Conservation (phyloP, 2,113 vertebrate species). For the Bubalus kerabau region DNA sequence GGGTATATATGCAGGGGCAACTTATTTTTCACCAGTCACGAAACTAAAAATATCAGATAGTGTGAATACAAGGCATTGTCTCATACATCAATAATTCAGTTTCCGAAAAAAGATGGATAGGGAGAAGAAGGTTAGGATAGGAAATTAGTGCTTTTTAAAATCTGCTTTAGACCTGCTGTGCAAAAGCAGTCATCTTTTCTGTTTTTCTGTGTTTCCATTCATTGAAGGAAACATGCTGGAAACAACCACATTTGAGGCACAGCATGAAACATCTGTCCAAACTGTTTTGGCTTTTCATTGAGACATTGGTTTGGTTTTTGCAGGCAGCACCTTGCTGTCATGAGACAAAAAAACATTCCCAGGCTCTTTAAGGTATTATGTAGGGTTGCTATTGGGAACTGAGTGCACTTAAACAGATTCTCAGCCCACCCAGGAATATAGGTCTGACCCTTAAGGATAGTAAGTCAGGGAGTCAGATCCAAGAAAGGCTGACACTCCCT, state of each 20-base stretch:
- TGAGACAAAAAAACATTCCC: background rate
- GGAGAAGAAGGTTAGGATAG: background rate
- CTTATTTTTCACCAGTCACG: constrained; percentile 2
- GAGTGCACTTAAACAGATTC: constrained; percentile 34
- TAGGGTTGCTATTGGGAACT: constrained; percentile 14
- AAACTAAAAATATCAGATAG: constrained; percentile 11
- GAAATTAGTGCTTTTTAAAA: background rate
- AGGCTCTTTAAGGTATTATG: background rate
- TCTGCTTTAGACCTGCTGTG: background rate
- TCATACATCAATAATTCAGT: background rate
- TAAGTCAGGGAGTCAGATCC: constrained; percentile 73
- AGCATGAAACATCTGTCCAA: constrained; percentile 34
- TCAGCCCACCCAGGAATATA: constrained; percentile 78
- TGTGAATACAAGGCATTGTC: background rate
- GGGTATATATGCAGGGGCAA: background rate
- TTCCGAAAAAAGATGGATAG: background rate
- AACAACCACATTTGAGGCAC: background rate
- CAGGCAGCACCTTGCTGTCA: constrained; percentile 38
- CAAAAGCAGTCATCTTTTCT: background rate
- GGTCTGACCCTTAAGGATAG: constrained; percentile 66
- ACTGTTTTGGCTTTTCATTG: background rate
- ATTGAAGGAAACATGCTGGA: constrained; percentile 32
- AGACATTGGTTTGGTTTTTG: constrained; percentile 16
- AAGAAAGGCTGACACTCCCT: constrained; percentile 76
- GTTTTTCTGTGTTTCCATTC: background rate